A percentile compares a stretch with the other conserved stretches of the same genome.
Evolutionary conservation across 2,888 invertebrate species (phyloP).

Genomic region (Gnatocerus cornutus): DNA sequence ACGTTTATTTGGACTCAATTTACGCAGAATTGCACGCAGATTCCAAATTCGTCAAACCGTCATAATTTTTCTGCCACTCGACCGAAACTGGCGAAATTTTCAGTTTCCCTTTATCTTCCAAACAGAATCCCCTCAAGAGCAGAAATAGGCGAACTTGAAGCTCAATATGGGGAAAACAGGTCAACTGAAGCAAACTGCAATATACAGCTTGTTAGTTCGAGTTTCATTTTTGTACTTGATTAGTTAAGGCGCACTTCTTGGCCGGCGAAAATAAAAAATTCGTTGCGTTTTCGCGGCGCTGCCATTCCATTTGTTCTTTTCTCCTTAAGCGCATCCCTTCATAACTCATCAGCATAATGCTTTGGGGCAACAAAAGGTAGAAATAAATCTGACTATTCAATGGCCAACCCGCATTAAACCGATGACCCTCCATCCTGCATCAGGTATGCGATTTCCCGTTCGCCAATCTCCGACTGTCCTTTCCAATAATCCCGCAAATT

Average conservation of each 20-base stretch:
- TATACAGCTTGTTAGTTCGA: slow-evolving; percentile 6
- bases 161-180: not conserved
- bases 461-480: slow-evolving; percentile 9
- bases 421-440: slow-evolving; percentile 23
- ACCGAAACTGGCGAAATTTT: too few relatives aligned
- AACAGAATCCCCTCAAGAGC: too few relatives aligned
- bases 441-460: slow-evolving; percentile 13
- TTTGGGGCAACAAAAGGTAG: slow-evolving; percentile 10
- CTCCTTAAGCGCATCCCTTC: not conserved
- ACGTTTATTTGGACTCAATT: too few relatives aligned
- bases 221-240: not conserved
- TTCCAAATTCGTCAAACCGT: too few relatives aligned
- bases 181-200: slow-evolving; percentile 9
- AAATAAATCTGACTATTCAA: slow-evolving; percentile 26
- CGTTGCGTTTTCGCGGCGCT: not conserved
- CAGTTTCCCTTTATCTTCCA: too few relatives aligned
- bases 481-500: slow-evolving; percentile 26
- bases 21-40: too few relatives aligned
- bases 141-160: not conserved
- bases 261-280: too few relatives aligned
- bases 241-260: too few relatives aligned
- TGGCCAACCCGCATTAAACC: slow-evolving; percentile 13
- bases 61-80: too few relatives aligned
- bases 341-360: slow-evolving; percentile 27
- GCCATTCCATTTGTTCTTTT: not conserved